Evolutionary conservation across 2,797 vertebrate species (phyloP), one percentile per base, ranked within the genome.

Genomic region (Hirundo rustica): DNA sequence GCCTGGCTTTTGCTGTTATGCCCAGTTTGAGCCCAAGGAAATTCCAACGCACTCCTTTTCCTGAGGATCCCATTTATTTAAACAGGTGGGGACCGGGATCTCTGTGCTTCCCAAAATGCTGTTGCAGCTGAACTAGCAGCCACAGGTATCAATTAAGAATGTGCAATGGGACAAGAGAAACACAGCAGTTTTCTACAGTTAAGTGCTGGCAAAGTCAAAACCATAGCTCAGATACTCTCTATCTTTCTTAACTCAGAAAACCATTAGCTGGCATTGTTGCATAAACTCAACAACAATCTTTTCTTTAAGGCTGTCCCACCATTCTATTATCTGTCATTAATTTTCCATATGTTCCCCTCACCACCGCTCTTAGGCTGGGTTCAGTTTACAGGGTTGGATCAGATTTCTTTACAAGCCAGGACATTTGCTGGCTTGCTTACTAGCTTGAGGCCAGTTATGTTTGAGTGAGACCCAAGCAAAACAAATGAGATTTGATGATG

Each of bases 361-460:
- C 80, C 71, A 78, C 75, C 0, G 8, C 85, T 94, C 32, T 87
- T 81, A 87, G 85, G n/a, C 82, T 96, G 92, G 78, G 87, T 68
- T 96, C 14, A 1, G 71, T 92, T 97, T 96, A 88, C 93, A 95
- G 90, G 78, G 68, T 21, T 87, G 93, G 90, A 95, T 97, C 93
- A 92, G 92, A 67, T 96, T 96, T 95, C 95, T 96, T 95, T 94
- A 94, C 96, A 95, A 94, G 88, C 91, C 93, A 80, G 67, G 67
- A 89, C 93, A 93, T 90, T 96, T 90, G 86, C 92, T 97, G 91
- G 89, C 78, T 95, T 95, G 94, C 92, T 96, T 95, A 92, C 93
- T 96, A 90, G 96, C 95, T 96, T 67, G 64, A 95, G 94, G 96
- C 92, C 93, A 93, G 92, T 94, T 96, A 93, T 86, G 89, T 92